Conservation (phyloP, 2,888 invertebrate genomes). For the Leucania comma region DNA sequence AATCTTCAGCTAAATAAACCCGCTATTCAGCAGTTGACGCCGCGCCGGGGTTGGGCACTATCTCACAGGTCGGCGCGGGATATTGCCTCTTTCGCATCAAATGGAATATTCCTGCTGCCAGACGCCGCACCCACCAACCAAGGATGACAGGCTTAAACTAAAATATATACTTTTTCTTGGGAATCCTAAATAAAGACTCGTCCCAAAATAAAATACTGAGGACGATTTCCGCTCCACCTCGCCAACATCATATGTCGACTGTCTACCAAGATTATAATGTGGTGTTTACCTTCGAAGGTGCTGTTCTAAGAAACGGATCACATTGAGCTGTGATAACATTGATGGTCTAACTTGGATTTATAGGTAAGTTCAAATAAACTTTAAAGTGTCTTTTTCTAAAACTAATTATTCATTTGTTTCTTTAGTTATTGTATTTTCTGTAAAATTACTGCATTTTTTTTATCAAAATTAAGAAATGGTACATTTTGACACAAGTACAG, state of each 20-base stretch:
- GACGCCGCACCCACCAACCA: neutral
- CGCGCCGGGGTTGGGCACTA: neutral
- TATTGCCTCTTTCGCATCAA: constrained; percentile 34
- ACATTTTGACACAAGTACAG: too few relatives aligned
- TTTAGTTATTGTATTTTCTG: too few relatives aligned
- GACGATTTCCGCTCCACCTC: too few relatives aligned
- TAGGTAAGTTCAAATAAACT: too few relatives aligned
- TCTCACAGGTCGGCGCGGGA: constrained; percentile 22
- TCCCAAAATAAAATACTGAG: neutral
- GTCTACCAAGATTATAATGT: neutral
- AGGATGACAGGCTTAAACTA: constrained; percentile 17
- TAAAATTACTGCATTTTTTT: too few relatives aligned
- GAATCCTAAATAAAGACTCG: neutral
- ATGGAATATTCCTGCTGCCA: constrained; percentile 27
- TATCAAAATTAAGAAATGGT: too few relatives aligned
- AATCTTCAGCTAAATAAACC: constrained; percentile 40
- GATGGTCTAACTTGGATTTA: too few relatives aligned
- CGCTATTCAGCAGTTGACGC: constrained; percentile 17
- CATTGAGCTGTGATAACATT: too few relatives aligned
- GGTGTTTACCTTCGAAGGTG: too few relatives aligned
- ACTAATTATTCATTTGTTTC: too few relatives aligned
- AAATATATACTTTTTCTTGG: neutral
- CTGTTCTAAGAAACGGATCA: too few relatives aligned
- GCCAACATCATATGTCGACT: neutral
- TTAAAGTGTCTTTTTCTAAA: too few relatives aligned